Evolutionary conservation across 2,113 vertebrate species (phyloP), one percentile per base, ranked within the genome.

Genomic region (Albula goreensis): DNA sequence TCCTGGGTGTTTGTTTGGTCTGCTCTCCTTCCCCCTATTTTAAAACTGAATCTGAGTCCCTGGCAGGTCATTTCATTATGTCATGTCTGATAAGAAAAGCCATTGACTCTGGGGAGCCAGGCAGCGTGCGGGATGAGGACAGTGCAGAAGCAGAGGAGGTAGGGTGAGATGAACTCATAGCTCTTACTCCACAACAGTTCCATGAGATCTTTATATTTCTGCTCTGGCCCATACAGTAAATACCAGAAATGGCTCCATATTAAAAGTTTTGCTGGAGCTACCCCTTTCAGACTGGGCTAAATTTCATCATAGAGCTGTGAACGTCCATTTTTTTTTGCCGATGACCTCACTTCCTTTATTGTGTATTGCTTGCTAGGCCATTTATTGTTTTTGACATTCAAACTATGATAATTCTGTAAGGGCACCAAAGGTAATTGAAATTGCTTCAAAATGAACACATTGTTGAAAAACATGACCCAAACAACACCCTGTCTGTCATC

Each of bases 21-120:
- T 78, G 85, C 82, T 83, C 51, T 83, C 56, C 82, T 80, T 84
- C 53, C 56, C 57, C n/a, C 81, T 78, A 60, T 83, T 83, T 86
- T 86, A 53, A 86, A 86, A 86, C 82, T 83, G 81, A 60, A 86
- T 86, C 63, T 83, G 81, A 86, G 50, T 83, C 51, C 52, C 48
- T 78, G 81, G 81, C 53, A 86, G 81, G 66, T 41, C 66, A 31
- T 83, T 70, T 51, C 25, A 50, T 60, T 86, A 25, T 74, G 83
- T 84, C 83, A n/a, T 78, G 70, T 78, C 70, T 78, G 86, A 86
- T 83, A 86, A 83, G 80, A 78, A 57, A 79, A 83, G 86, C 41
- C 81, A 50, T 77, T 57, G 77, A 63, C 53, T 50, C n/a, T 8
- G 41, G 51, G 77, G 53, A 79, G 52, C 77, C 52, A 12, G 52